Evolutionary conservation across 1,140 invertebrate genomes (phyloP).

Genomic region (Onthophagus taurus): DNA sequence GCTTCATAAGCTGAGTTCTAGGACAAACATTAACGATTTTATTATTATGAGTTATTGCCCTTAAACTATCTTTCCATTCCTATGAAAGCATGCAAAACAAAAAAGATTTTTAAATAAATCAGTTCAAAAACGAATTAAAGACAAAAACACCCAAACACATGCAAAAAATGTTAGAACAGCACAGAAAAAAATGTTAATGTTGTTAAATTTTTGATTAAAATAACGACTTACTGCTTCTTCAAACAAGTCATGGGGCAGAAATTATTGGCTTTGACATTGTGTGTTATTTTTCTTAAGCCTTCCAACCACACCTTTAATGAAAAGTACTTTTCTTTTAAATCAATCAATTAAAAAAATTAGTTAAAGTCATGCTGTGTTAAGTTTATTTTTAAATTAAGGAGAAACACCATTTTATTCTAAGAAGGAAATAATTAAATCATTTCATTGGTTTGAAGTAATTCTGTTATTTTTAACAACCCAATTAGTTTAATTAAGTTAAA

Average conservation of each 20-base stretch:
- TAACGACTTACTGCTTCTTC: conserved; percentile 95
- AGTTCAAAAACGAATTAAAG: not conserved
- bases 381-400: no score
- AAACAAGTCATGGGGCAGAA: conserved; percentile 97
- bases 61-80: conserved; percentile 86
- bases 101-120: no score
- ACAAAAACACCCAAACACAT: not conserved
- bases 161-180: not conserved
- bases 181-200: conserved; percentile 6
- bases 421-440: no score
- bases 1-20: conserved; percentile 91
- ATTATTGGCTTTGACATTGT: conserved; percentile 98
- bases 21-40: conserved; percentile 96
- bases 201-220: not conserved
- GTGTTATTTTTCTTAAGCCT: conserved; percentile 87
- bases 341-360: no score
- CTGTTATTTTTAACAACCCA: no score
- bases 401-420: no score
- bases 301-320: conserved; percentile 82
- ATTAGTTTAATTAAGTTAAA: no score
- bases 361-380: conserved; percentile 3
- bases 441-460: no score
- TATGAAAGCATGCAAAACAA: conserved; percentile 38
- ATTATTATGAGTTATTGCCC: conserved; percentile 90
- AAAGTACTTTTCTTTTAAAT: no score